phyloP scores from a whole-genome alignment of 2,113 vertebrate genomes.

The Apaloderma vittatum region DNA sequence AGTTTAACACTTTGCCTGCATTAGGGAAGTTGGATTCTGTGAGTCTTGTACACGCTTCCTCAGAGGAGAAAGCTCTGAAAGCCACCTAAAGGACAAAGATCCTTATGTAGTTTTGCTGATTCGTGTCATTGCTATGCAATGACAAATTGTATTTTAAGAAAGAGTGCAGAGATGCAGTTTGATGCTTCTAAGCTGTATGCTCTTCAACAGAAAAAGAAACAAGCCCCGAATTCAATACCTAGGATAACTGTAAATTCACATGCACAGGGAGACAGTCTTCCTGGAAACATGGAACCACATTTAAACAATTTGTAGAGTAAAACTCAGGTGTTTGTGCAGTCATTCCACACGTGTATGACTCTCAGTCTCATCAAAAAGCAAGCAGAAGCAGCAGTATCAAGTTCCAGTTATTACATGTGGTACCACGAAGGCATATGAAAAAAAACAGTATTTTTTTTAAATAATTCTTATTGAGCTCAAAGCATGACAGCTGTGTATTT shows the following conservation, averaged over 20 bases:
- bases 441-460: not conserved
- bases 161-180: not conserved
- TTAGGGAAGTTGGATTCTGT: not conserved
- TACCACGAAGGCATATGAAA: not conserved
- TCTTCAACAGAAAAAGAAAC: not conserved
- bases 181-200: not conserved
- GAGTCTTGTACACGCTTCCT: not conserved
- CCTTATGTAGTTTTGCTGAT: not conserved
- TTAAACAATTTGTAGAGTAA: not conserved
- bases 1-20: not conserved
- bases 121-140: not conserved
- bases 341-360: accelerated
- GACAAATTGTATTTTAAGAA: not conserved
- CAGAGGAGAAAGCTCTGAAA: not conserved
- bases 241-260: not conserved
- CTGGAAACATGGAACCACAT: not conserved
- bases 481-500: not conserved
- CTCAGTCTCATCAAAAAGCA: not conserved
- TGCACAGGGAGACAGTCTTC: not conserved
- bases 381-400: not conserved
- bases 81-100: not conserved
- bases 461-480: not conserved
- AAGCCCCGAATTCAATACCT: not conserved
- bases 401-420: not conserved
- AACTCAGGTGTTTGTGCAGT: not conserved